Percentiles rank a stretch among this genome's conserved stretches.
phyloP scores from a whole-genome alignment of 2,113 vertebrate genomes.

The Coryphaenoides rupestris region DNA sequence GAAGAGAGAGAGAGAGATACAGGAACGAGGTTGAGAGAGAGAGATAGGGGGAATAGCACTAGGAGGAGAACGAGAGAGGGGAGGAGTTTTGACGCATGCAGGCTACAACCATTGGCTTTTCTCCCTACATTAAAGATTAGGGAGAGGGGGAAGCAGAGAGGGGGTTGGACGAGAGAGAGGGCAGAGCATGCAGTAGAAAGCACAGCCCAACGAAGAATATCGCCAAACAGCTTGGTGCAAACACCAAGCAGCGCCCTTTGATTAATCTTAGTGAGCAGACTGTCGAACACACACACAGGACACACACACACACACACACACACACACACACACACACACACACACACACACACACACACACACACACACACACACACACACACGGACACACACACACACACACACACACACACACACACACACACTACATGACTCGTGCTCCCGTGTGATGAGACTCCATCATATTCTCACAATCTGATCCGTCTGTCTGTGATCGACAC shows the following conservation, averaged over 20 bases:
- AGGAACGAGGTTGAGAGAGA: background rate
- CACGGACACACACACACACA: background rate
- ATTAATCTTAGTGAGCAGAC: no score
- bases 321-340: background rate
- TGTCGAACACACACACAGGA: no score
- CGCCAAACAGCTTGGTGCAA: no score
- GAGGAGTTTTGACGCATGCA: conserved; percentile 69
- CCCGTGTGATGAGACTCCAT: conserved; percentile 39
- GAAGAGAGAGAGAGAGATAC: background rate
- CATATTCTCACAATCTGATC: background rate
- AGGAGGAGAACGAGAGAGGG: conserved; percentile 15
- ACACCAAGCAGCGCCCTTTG: no score
- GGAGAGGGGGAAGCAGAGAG: no score
- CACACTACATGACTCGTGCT: conserved; percentile 24
- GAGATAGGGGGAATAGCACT: background rate
- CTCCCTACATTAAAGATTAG: conserved; percentile 70
- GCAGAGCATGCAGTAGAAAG: conserved; percentile 71
- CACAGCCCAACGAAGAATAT: no score
- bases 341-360: background rate
- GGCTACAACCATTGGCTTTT: conserved; percentile 69
- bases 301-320: no score
- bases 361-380: background rate
- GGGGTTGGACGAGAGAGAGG: no score
- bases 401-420: background rate
- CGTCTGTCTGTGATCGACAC: no score